Evolutionary conservation across 2,797 vertebrate genomes (phyloP), one percentile per base, ranked within the genome.

Genomic region (Semotilus atromaculatus): DNA sequence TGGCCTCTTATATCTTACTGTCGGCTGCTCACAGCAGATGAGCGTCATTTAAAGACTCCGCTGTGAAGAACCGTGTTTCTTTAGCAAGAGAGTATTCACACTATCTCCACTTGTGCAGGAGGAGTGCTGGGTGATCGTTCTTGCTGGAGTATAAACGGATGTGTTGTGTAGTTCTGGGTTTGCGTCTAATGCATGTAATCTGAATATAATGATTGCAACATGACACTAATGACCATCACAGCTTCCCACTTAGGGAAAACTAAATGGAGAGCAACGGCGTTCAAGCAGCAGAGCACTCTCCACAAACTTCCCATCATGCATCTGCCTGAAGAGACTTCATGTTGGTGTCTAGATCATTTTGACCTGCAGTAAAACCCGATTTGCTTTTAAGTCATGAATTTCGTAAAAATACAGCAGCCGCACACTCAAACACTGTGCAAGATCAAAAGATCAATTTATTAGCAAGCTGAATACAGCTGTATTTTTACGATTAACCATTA

Each of bases 41-140:
- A 36, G 29, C 5, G 82, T 85, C 88, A 72, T 36, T 60, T 19
- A 81, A 75, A 70, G 83, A 87, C 86, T 72, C 89, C 51, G 75
- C 74, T 40, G 76, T 18, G 45, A 77, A 10, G 55, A 38, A 83
- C 43, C 80, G 26, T 60, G 70, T 88, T 75, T 23, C 23, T 88
- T 75, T 89, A 71, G 89, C 88, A 92, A 90, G 88, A 87, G 51
- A 72, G 45, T 74, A 85, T 90, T 92, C 85, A 88, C 78, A 86
- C 43, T 0, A 18, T 51, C 19, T 82, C 82, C 86, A 89, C 5
- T 4, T 10, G 71, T 13, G 1, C 73, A 60, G 73, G 83, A 88
- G 71, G 0, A 89, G 90, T 80, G 91, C 85, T 93, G 91, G 91
- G 91, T 91, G 91, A 81, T 84, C 51, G 29, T 78, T 64, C 86